These are phyloP conservation scores for Rhopalosiphum maidis DNA, from an alignment of 1,140 invertebrate genomes.

Conservation along the genomic window DNA sequence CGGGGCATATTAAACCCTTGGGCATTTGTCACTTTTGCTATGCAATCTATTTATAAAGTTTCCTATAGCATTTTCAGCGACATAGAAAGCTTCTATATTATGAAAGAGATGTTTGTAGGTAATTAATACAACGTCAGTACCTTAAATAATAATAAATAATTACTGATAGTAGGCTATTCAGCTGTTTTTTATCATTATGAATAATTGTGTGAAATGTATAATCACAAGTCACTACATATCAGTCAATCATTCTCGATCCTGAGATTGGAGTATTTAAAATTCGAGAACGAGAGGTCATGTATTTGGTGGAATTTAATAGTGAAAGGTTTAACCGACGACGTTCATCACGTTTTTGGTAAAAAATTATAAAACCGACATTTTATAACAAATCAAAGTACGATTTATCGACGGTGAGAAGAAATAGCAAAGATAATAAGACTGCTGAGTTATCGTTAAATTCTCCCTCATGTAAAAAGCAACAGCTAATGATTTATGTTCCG, in stretches of 20 bases:
- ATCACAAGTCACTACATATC: neutral
- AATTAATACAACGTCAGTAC: neutral
- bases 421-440: conserved; percentile 29
- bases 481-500: conserved; percentile 13
- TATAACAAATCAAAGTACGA: conserved; percentile 27
- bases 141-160: neutral
- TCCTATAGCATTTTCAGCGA: neutral
- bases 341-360: conserved; percentile 26
- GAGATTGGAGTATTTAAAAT: neutral
- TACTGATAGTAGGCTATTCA: neutral
- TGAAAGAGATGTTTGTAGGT: neutral
- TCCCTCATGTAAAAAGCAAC: neutral
- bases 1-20: neutral
- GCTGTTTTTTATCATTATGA: neutral
- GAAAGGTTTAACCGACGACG: neutral
- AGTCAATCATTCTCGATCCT: neutral
- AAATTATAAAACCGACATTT: conserved; percentile 17
- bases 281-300: neutral
- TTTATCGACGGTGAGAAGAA: neutral
- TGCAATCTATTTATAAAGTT: neutral
- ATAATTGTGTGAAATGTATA: neutral
- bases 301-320: neutral
- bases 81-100: no score
- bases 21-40: neutral
- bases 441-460: conserved; percentile 30